phyloP scores from a whole-genome alignment of 1,140 invertebrate species.

The Berghia stephanieae region DNA sequence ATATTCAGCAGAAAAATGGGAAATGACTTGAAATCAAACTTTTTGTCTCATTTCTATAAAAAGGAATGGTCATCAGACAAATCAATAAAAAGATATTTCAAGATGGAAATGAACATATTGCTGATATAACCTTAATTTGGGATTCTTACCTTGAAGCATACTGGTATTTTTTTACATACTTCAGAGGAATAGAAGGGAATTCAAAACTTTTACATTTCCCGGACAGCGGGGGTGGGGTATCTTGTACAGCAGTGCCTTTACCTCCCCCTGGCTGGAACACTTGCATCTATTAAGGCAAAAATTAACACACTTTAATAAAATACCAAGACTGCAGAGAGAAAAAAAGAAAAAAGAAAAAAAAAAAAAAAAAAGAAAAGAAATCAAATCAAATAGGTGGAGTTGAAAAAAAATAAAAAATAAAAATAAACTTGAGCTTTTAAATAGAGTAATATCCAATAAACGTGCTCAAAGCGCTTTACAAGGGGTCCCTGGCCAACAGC shows the following conservation, averaged over 20 bases:
- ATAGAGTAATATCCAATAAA: no score
- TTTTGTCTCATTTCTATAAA: no score
- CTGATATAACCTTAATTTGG: no score
- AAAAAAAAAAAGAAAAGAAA: not conserved
- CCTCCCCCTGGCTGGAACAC: constrained; percentile 31
- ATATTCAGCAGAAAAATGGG: no score
- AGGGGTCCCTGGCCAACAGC: no score
- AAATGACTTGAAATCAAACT: no score
- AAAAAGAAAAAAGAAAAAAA: not conserved
- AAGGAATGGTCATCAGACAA: no score
- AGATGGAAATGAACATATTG: no score
- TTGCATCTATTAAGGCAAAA: constrained; percentile 11
- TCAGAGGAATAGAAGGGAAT: constrained; percentile 84
- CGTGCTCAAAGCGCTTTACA: no score
- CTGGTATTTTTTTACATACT: constrained; percentile 92
- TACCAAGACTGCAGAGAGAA: not conserved
- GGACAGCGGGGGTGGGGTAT: constrained; percentile 70
- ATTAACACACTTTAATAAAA: not conserved
- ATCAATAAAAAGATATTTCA: no score
- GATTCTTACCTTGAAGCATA: constrained; percentile 75
- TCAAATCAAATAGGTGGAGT: not conserved
- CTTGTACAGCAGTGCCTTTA: not conserved
- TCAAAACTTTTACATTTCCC: constrained; percentile 72
- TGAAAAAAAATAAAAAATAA: no score
- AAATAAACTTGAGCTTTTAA: no score